Evolutionary conservation across 92 coral and sea anemone species (phyloP).

Genomic region (Heteractis magnifica): DNA sequence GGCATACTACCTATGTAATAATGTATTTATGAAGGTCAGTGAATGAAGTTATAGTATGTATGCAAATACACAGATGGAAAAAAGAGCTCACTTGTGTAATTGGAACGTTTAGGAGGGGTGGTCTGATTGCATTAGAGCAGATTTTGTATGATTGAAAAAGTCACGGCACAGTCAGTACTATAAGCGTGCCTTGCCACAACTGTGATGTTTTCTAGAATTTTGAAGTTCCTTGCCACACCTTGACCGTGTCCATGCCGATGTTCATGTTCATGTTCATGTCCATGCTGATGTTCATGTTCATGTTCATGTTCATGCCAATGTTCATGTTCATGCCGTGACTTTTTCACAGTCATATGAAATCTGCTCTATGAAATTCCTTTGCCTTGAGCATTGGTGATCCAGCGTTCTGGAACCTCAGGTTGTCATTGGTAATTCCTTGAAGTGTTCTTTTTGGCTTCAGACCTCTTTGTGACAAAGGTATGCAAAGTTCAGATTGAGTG

Average conservation of each 20-base stretch:
- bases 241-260: no score
- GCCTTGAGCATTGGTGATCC: conserved; percentile 8
- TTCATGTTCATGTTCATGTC: no score
- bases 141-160: no score
- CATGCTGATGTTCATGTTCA: no score
- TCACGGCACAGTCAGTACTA: no score
- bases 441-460: background rate
- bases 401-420: conserved; percentile 12
- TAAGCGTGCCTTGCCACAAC: no score
- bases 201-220: no score
- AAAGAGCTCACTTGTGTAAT: background rate
- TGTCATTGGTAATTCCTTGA: conserved; percentile 5
- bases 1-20: conserved; percentile 13
- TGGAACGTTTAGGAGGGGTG: background rate
- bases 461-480: conserved; percentile 16
- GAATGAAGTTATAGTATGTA: background rate
- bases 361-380: conserved; percentile 9
- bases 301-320: no score
- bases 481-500: background rate
- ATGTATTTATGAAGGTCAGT: conserved; percentile 7
- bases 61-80: background rate
- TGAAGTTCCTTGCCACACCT: no score
- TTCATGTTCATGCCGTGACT: no score
- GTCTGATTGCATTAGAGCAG: conserved; percentile 11
- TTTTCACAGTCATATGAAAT: no score